Evolutionary conservation across 2,888 invertebrate genomes (phyloP).

Genomic region (Anarsia innoxiella): DNA sequence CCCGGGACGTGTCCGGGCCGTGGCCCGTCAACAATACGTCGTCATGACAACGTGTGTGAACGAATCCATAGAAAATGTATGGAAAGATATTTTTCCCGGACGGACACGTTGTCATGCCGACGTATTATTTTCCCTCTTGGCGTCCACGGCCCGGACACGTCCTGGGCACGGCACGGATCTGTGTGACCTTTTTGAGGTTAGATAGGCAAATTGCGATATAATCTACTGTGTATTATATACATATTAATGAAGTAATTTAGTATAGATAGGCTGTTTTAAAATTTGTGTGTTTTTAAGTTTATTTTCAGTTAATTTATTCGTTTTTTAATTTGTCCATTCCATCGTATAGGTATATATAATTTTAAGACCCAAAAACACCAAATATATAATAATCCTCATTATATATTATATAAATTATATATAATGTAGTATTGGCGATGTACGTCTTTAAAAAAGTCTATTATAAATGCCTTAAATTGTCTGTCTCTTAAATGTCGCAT

Average conservation of each 20-base stretch:
- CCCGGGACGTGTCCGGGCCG: too few relatives aligned
- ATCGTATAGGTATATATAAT: slow-evolving; percentile 39
- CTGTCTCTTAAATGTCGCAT: slow-evolving; percentile 29
- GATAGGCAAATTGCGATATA: too few relatives aligned
- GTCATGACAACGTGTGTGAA: too few relatives aligned
- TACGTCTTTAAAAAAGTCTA: slow-evolving; percentile 25
- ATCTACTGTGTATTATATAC: slow-evolving; percentile 44
- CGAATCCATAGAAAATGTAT: too few relatives aligned
- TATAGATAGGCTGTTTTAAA: slow-evolving; percentile 63
- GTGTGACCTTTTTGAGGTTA: too few relatives aligned
- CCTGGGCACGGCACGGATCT: too few relatives aligned
- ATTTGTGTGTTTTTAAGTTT: slow-evolving; percentile 30
- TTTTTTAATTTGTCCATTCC: slow-evolving; percentile 32
- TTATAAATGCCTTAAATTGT: slow-evolving; percentile 35
- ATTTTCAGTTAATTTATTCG: slow-evolving; percentile 18
- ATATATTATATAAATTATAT: slow-evolving; percentile 27
- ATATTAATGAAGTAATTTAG: too few relatives aligned
- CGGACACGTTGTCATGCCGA: too few relatives aligned
- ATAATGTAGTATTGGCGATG: slow-evolving; percentile 30
- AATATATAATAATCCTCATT: slow-evolving; percentile 41
- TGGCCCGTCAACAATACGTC: too few relatives aligned
- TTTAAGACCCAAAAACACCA: slow-evolving; percentile 63
- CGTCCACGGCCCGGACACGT: too few relatives aligned
- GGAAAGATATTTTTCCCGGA: too few relatives aligned
- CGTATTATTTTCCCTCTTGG: too few relatives aligned